phyloP scores from a whole-genome alignment of 2,113 vertebrate genomes.

The Centropristis striata region DNA sequence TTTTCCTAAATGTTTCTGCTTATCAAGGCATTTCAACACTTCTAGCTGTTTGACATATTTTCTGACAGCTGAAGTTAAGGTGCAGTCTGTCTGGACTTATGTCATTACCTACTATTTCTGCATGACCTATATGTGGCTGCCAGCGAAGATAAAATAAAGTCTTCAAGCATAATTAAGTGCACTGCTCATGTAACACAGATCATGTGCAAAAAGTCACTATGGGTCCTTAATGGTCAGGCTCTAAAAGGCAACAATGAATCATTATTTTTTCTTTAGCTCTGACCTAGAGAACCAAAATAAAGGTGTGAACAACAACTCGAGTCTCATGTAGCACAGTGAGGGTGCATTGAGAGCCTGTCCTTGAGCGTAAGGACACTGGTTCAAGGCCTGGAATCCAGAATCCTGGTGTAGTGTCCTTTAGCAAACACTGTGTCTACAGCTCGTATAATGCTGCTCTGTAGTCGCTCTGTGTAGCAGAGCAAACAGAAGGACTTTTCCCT shows the following conservation, averaged over 20 bases:
- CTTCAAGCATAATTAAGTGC: background rate
- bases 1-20: background rate
- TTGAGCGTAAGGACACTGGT: background rate
- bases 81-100: background rate
- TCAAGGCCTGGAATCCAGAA: conserved; percentile 3
- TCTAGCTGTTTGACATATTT: background rate
- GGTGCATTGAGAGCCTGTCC: background rate
- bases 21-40: background rate
- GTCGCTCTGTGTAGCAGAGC: background rate
- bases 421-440: background rate
- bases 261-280: background rate
- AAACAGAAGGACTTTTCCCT: conserved; percentile 38
- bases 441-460: conserved; percentile 7
- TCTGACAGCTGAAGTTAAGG: background rate
- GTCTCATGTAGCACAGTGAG: background rate
- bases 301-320: conserved; percentile 2
- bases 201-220: background rate
- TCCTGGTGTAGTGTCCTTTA: background rate
- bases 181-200: background rate
- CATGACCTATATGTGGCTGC: background rate
- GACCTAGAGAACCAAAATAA: background rate
- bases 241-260: background rate
- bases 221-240: background rate
- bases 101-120: background rate
- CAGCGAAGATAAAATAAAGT: background rate